These are phyloP conservation scores for Tenthredo notha DNA, from an alignment of 2,888 invertebrate species.

Conservation along the genomic window DNA sequence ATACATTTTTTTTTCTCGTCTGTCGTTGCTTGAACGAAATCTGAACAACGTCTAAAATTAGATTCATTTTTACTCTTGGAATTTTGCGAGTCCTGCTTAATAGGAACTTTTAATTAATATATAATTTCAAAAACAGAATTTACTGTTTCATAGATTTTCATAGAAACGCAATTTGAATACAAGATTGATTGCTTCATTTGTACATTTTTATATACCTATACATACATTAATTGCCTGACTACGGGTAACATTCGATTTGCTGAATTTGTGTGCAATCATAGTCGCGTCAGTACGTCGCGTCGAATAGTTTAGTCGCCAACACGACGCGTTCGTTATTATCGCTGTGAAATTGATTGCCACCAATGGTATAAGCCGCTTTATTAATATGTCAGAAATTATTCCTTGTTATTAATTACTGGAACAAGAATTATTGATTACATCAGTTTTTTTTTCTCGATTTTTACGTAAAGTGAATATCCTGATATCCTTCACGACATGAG, in stretches of 20 bases:
- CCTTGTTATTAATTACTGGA: not conserved
- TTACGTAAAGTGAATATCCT: not conserved
- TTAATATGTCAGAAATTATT: not conserved
- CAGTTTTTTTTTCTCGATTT: not conserved
- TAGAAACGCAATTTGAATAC: not conserved
- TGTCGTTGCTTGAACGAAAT: not conserved
- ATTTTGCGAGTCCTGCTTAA: not conserved
- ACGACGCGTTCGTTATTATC: not conserved
- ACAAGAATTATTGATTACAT: not conserved
- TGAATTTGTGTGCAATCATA: slow-evolving; percentile 14
- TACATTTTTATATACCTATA: not conserved
- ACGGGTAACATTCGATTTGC: not conserved
- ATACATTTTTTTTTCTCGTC: not conserved
- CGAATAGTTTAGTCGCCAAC: not conserved
- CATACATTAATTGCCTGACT: not conserved
- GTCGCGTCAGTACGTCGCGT: not conserved
- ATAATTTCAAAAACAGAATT: not conserved
- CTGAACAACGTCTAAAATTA: not conserved
- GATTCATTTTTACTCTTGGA: not conserved
- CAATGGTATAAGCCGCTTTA: not conserved
- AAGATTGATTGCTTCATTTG: slow-evolving; percentile 6
- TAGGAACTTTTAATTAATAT: not conserved
- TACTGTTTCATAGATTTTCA: not conserved
- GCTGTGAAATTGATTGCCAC: not conserved
- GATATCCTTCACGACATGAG: not conserved